Conservation (phyloP, 2,797 vertebrate species). For the Thaleichthys pacificus region DNA sequence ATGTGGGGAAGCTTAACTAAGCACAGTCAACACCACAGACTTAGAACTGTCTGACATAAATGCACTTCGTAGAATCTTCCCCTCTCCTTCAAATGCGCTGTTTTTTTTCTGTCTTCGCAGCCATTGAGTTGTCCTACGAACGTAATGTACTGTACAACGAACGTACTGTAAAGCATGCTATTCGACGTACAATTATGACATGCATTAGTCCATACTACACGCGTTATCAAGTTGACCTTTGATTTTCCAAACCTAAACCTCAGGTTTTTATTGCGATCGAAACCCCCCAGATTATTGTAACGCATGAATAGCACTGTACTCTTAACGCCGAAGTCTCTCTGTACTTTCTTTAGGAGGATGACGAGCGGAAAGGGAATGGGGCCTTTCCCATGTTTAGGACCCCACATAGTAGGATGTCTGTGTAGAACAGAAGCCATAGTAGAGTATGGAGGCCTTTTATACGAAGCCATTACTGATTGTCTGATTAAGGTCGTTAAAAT, state of each 20-base stretch:
- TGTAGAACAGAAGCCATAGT: constrained; percentile 41
- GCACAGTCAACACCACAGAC: constrained; percentile 25
- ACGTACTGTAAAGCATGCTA: not conserved
- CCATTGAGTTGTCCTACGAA: not conserved
- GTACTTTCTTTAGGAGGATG: not conserved
- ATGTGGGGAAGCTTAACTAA: constrained; percentile 35
- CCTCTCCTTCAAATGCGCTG: not conserved
- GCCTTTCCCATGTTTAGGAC: not conserved
- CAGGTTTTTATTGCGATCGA: constrained; percentile 4
- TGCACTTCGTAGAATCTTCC: constrained; percentile 9
- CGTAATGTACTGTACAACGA: constrained; percentile 12
- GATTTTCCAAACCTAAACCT: not conserved
- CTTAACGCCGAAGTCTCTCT: constrained; percentile 1
- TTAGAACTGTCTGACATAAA: constrained; percentile 33
- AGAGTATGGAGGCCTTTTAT: not conserved
- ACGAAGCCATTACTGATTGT: not conserved
- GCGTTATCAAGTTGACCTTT: constrained; percentile 5
- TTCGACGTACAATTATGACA: not conserved
- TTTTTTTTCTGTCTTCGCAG: not conserved
- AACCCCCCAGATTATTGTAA: constrained; percentile 11
- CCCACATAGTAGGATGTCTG: not conserved
- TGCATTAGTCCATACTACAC: not conserved
- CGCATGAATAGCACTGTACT: constrained; percentile 14
- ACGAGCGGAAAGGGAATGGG: not conserved
- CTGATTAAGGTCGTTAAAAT: not conserved